Conservation (phyloP, 2,888 invertebrate species). For the Lapara coniferarum region DNA sequence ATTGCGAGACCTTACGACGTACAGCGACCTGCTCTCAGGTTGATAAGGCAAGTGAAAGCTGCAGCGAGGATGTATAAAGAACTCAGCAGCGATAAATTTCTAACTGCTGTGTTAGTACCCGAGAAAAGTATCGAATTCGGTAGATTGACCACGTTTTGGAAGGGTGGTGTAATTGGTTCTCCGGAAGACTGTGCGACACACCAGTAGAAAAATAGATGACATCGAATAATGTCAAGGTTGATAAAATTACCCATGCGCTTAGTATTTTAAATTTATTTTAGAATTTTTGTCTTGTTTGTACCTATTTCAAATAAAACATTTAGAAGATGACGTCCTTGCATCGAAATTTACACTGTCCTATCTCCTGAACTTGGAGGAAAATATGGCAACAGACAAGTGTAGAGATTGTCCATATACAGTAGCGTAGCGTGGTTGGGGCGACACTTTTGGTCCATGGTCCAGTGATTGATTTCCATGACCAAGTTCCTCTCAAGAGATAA, state of each 20-base stretch:
- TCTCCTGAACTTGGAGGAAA: constrained; percentile 34
- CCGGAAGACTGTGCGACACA: neutral
- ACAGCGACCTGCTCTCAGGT: neutral
- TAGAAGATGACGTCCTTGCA: neutral
- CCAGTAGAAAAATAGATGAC: neutral
- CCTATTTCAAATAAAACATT: too few relatives aligned
- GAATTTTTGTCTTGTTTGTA: too few relatives aligned
- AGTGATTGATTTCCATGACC: too few relatives aligned
- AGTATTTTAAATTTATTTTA: too few relatives aligned
- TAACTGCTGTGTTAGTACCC: neutral
- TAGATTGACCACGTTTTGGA: neutral
- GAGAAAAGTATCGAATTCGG: neutral
- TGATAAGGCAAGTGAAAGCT: neutral
- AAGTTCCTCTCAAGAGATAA: too few relatives aligned
- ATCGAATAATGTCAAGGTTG: neutral
- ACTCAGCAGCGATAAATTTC: neutral
- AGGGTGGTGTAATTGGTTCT: neutral
- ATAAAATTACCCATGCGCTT: too few relatives aligned
- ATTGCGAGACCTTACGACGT: neutral
- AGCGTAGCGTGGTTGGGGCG: too few relatives aligned
- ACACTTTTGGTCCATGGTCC: too few relatives aligned
- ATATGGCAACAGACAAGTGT: constrained; percentile 37
- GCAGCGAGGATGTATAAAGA: neutral
- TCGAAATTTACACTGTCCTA: constrained; percentile 31
- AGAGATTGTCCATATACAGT: constrained; percentile 32